phyloP scores from a whole-genome alignment of 2,888 invertebrate species.

The Leptopilina drosophilae region DNA sequence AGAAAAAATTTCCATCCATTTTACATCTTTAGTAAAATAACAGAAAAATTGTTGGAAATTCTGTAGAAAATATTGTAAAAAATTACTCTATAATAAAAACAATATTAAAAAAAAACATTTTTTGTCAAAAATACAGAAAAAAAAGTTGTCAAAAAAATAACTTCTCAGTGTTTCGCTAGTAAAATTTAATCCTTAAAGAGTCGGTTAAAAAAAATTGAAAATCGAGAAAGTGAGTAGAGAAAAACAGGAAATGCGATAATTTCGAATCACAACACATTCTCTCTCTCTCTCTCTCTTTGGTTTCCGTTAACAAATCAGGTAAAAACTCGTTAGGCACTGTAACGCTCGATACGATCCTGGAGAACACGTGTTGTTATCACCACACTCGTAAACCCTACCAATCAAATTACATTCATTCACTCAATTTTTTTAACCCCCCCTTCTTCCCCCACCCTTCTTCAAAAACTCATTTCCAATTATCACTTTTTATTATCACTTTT shows the following conservation, averaged over 20 bases:
- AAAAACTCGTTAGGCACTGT: slow-evolving; percentile 30
- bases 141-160: too few species aligned
- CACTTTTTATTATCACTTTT: not conserved
- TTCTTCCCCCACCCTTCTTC: not conserved
- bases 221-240: not conserved
- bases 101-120: too few species aligned
- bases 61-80: too few species aligned
- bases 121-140: too few species aligned
- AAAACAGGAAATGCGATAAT: slow-evolving; percentile 5
- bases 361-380: slow-evolving; percentile 43
- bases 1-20: too few species aligned
- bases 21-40: too few species aligned
- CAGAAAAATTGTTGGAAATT: too few species aligned
- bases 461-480: not conserved
- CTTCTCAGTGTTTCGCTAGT: too few species aligned
- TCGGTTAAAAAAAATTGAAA: not conserved
- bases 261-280: not conserved
- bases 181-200: too few species aligned
- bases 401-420: not conserved
- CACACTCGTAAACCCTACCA: not conserved
- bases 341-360: slow-evolving; percentile 35
- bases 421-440: not conserved
- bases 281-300: too few species aligned
- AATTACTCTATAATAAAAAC: too few species aligned
- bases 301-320: not conserved